phyloP scores from a whole-genome alignment of 2,888 invertebrate genomes.

The Drosophila suboccidentalis region DNA sequence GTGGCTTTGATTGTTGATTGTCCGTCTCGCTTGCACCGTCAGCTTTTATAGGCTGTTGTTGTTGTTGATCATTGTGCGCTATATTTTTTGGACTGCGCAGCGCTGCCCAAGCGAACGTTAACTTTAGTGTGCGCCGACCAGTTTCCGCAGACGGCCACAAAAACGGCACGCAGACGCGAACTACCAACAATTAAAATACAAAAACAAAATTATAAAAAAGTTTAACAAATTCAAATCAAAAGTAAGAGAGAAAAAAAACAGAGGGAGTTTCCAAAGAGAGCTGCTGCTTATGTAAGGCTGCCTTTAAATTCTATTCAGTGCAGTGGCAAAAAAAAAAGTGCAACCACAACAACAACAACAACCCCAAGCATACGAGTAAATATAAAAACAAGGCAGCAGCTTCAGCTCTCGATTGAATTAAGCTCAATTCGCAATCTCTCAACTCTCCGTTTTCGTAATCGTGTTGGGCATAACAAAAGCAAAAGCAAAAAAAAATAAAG shows the following conservation, averaged over 20 bases:
- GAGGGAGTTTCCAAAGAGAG: conserved; percentile 22
- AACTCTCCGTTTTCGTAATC: conserved; percentile 74
- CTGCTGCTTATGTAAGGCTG: conserved; percentile 56
- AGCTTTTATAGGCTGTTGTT: conserved; percentile 56
- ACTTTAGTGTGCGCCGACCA: conserved; percentile 86
- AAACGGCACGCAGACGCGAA: conserved; percentile 66
- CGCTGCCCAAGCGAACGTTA: conserved; percentile 82
- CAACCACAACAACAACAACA: conserved; percentile 42
- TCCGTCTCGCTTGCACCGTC: conserved; percentile 57
- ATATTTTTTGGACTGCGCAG: conserved; percentile 74
- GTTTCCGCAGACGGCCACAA: conserved; percentile 86
- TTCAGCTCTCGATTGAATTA: conserved; percentile 54
- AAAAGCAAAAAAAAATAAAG: conserved; percentile 29
- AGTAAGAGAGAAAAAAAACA: conserved; percentile 20
- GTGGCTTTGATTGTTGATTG: conserved; percentile 38
- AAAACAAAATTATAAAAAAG: conserved; percentile 7
- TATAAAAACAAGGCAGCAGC: conserved; percentile 46
- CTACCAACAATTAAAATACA: conserved; percentile 19
- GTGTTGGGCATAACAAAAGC: conserved; percentile 59
- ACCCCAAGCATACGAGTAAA: conserved; percentile 24
- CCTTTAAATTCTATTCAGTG: conserved; percentile 59
- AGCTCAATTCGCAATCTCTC: conserved; percentile 72
- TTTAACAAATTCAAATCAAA: conserved; percentile 24
- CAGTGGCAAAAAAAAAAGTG: conserved; percentile 46
- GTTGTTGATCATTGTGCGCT: conserved; percentile 59